Percentiles rank a stretch among this genome's conserved stretches.
Conservation (phyloP, 2,797 vertebrate species). For the Psittacula echo region DNA sequence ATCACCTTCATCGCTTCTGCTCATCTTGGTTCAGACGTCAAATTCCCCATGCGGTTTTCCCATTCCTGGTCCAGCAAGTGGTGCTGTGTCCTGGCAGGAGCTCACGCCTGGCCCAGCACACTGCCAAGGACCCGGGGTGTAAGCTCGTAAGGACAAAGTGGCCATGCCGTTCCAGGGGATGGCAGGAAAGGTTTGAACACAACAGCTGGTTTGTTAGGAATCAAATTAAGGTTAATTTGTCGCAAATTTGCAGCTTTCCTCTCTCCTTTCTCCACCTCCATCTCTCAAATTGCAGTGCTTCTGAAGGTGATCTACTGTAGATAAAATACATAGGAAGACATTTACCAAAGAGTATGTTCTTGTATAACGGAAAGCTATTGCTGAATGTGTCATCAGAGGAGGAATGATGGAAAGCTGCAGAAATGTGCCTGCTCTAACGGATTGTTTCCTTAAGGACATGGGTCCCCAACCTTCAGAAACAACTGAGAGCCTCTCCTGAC, state of each 20-base stretch:
- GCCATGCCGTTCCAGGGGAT: neutral
- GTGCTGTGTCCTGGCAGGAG: neutral
- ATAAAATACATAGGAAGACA: neutral
- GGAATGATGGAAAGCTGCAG: neutral
- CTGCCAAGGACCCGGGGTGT: neutral
- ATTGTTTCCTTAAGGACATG: neutral
- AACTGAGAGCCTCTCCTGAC: neutral
- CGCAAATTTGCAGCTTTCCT: neutral
- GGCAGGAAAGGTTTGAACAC: neutral
- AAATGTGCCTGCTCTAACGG: neutral
- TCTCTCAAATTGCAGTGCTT: neutral
- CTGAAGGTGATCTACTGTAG: neutral
- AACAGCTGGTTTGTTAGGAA: neutral
- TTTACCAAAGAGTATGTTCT: neutral
- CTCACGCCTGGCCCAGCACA: neutral
- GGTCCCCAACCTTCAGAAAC: neutral
- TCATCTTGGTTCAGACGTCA: neutral
- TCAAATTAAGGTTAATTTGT: neutral
- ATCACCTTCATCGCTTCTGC: neutral
- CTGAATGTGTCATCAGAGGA: neutral
- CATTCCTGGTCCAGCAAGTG: fast-evolving
- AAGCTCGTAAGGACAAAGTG: fast-evolving
- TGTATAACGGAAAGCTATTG: neutral
- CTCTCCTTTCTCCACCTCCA: neutral
- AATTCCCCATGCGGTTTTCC: fast-evolving